Evolutionary conservation across 2,113 vertebrate species (phyloP).

Genomic region (Elephas maximus): DNA sequence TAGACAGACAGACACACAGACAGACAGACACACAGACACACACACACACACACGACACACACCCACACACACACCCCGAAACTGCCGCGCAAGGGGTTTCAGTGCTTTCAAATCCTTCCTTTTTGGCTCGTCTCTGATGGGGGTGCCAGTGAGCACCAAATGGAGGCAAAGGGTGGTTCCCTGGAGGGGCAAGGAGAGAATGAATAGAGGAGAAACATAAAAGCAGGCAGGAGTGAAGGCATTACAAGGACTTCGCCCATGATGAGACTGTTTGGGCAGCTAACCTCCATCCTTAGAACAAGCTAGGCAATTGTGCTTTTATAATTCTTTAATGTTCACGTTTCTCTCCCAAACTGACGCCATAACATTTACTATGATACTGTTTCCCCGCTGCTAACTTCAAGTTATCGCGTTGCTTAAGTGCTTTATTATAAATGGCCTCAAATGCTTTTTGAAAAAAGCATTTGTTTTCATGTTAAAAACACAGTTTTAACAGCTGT

Average conservation of each 20-base stretch:
- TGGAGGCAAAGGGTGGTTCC: background rate
- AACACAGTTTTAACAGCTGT: background rate
- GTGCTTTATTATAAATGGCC: background rate
- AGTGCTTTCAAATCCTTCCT: background rate
- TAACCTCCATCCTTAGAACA: background rate
- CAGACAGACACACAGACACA: too few relatives aligned
- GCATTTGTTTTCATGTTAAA: background rate
- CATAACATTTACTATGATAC: background rate
- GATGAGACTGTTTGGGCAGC: background rate
- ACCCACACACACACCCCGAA: background rate
- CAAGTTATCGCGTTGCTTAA: background rate
- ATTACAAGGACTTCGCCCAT: background rate
- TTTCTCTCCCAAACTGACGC: background rate
- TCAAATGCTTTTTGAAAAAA: background rate
- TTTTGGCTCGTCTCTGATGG: background rate
- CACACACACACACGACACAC: background rate
- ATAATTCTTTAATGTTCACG: background rate
- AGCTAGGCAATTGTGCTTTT: background rate
- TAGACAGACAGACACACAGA: too few relatives aligned
- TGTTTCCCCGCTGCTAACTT: background rate
- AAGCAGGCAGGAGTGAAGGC: background rate
- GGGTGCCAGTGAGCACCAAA: slow-evolving; percentile 46
- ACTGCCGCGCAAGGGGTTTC: background rate
- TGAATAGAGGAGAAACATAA: background rate
- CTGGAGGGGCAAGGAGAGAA: background rate